phyloP scores from a whole-genome alignment of 2,797 vertebrate genomes.

The Spinus pinus region DNA sequence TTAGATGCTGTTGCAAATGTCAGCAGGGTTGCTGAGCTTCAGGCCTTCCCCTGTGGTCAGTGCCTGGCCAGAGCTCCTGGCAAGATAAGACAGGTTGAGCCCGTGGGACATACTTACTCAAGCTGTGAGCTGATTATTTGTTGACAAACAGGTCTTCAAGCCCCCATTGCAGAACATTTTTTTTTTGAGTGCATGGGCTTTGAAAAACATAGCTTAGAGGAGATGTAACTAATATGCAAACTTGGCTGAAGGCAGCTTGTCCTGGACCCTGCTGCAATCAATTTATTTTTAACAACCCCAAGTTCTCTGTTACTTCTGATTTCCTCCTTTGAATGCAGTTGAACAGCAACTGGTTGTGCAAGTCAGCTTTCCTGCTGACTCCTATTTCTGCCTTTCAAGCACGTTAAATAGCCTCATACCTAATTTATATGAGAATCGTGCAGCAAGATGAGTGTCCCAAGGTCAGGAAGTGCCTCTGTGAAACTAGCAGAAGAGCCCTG shows the following conservation, averaged over 20 bases:
- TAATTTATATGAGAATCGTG: background rate
- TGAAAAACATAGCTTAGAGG: background rate
- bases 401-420: background rate
- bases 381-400: background rate
- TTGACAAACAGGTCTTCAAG: background rate
- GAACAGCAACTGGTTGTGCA: background rate
- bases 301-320: background rate
- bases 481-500: background rate
- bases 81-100: background rate
- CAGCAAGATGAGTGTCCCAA: background rate
- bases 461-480: background rate
- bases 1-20: background rate
- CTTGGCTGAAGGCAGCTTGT: background rate
- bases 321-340: background rate
- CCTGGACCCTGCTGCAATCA: background rate
- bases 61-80: background rate
- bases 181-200: background rate
- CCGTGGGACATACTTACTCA: background rate
- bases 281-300: conserved; percentile 22
- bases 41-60: background rate
- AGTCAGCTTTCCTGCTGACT: background rate
- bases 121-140: background rate
- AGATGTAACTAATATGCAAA: background rate
- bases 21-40: background rate
- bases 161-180: background rate